Percentiles rank a stretch among this genome's conserved stretches.
Conservation (phyloP, 1,140 invertebrate species). For the Heliconius melpomene region DNA sequence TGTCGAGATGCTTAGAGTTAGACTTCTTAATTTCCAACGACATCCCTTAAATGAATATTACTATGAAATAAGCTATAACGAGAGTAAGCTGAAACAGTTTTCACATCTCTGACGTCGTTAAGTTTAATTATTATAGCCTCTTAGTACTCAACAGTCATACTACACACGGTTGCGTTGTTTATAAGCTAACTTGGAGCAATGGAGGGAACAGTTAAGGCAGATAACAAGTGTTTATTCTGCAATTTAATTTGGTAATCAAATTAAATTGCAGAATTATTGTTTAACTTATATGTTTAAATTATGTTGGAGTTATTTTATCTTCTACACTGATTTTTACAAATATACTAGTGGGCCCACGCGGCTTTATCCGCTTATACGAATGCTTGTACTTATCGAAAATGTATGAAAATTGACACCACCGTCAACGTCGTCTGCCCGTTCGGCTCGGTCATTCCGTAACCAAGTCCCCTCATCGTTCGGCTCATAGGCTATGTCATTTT, state of each 20-base stretch:
- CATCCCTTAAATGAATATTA: constrained; percentile 63
- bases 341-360: background rate
- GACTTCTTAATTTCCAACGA: constrained; percentile 21
- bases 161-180: constrained; percentile 22
- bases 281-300: background rate
- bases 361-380: too few species aligned
- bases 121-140: constrained; percentile 72
- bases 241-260: constrained; percentile 28
- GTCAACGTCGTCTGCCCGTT: too few species aligned
- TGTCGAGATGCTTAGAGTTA: constrained; percentile 27
- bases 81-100: constrained; percentile 66
- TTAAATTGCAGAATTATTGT: background rate
- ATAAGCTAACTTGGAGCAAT: constrained; percentile 25
- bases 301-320: background rate
- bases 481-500: too few species aligned
- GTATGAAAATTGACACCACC: too few species aligned
- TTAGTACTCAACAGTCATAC: constrained; percentile 39
- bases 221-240: background rate
- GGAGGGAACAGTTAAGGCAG: background rate
- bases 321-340: background rate
- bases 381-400: too few species aligned
- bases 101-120: constrained; percentile 68
- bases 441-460: too few species aligned
- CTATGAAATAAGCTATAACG: constrained; percentile 69
- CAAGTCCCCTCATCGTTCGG: too few species aligned